Base-by-base conservation (phyloP, 2,888 invertebrate species). In the Achlya flavicornis region DNA sequence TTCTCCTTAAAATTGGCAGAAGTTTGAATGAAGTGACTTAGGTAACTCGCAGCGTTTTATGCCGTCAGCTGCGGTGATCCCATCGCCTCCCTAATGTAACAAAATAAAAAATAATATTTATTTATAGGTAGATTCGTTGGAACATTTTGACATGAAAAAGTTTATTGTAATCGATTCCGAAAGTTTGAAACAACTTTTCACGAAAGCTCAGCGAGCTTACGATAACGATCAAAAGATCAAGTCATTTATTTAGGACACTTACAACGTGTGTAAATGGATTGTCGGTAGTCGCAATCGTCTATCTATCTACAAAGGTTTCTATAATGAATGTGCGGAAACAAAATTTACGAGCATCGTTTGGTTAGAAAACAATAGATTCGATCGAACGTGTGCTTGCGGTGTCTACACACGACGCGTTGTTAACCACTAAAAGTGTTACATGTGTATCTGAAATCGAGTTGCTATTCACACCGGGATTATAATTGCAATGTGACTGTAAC, bases 11-110 rank as follows among this genome's bases (percentile, higher is more conserved):
- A 90, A 91, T 91, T 90, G 89, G 83, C 85, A 85, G 90, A 92
- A 92, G 90, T 92, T 92, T 86, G 87, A 89, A 90, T 88, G 86
- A 89, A 91, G 89, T 90, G 91, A 91, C 89, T 90, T 89, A 83
- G 81, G 82, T 81, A 89, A 89, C 86, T 88, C 83, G 87, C 83
- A 83, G 84, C 87, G 83, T 83, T 88, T 88, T 78, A 79, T 80
- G 84, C 84, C 88, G 89, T 84, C 92, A 92, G 92, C 92, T 92
- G 92, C 80, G 87, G 83, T 87, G 88, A 84, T 92, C 89, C 88
- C 92, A 91, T 79, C 90, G 90, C 87, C 80, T 87, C 81, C 82
- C 83, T 86, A 87, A 90, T 89, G 89, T 85, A 81, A 85, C 78
- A 76, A 83, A 88, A 90, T 87, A 90, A 90, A 90, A 89, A 89